Evolutionary conservation across 2,888 invertebrate species (phyloP).

Genomic region (Zygogramma bicolorata): DNA sequence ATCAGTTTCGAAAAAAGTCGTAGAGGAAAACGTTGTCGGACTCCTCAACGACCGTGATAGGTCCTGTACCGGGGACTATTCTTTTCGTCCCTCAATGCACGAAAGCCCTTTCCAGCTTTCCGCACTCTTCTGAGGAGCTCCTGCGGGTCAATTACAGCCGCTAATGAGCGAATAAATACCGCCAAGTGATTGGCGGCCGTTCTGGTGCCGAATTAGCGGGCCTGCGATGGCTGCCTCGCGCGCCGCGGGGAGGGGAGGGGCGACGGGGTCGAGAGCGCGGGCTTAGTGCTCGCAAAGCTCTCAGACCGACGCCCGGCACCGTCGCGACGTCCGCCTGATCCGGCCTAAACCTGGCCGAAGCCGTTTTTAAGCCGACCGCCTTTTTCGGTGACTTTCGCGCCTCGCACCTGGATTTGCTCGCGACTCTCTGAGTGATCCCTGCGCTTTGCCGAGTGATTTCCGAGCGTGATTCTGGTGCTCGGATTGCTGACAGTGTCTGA

Average conservation of each 20-base stretch:
- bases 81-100: too few relatives aligned
- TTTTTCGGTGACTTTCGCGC: constrained; percentile 67
- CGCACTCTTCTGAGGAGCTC: constrained; percentile 1
- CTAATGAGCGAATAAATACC: constrained; percentile 66
- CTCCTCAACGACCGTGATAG: too few relatives aligned
- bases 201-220: constrained; percentile 60
- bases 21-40: too few relatives aligned
- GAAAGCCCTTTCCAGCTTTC: neutral
- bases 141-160: constrained; percentile 45
- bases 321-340: constrained; percentile 69
- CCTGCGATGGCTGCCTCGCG: constrained; percentile 45
- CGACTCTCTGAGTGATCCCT: constrained; percentile 62
- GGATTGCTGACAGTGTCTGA: too few relatives aligned
- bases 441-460: constrained; percentile 40
- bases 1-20: too few relatives aligned
- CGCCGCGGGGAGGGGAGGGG: constrained; percentile 45
- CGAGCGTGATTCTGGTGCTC: constrained; percentile 63
- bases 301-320: constrained; percentile 63
- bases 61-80: too few relatives aligned
- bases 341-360: constrained; percentile 67
- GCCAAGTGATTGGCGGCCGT: constrained; percentile 59
- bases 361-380: constrained; percentile 67
- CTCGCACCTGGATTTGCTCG: constrained; percentile 66
- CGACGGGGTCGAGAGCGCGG: constrained; percentile 60
- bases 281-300: constrained; percentile 67